Conservation (phyloP, 1,140 invertebrate species). For the Cydia splendana region DNA sequence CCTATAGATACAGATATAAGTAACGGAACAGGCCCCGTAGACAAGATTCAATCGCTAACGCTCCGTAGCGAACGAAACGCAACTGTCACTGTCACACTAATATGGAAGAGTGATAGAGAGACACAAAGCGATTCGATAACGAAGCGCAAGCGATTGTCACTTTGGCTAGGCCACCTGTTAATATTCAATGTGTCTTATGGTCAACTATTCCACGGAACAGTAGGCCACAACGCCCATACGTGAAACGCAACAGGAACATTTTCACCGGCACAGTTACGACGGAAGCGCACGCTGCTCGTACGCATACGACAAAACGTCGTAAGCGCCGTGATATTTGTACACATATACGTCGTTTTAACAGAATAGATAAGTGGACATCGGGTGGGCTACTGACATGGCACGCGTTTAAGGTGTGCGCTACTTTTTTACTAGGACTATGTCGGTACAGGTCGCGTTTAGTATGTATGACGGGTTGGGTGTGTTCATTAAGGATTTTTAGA, state of each 20-base stretch:
- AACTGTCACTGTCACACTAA: too few relatives aligned
- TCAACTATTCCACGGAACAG: not conserved
- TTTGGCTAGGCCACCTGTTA: not conserved
- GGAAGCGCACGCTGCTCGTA: not conserved
- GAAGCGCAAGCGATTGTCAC: too few relatives aligned
- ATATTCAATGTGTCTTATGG: not conserved
- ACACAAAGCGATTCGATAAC: too few relatives aligned
- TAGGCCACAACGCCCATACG: constrained; percentile 5
- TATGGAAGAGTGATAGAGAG: too few relatives aligned
- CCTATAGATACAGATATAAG: too few relatives aligned
- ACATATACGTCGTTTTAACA: not conserved
- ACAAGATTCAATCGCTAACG: too few relatives aligned
- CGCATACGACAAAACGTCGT: not conserved
- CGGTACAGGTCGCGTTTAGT: not conserved
- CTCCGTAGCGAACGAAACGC: too few relatives aligned
- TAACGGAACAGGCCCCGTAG: too few relatives aligned
- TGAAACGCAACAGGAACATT: constrained; percentile 10
- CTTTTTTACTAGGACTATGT: constrained; percentile 17
- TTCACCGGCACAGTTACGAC: constrained; percentile 4
- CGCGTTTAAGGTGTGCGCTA: not conserved
- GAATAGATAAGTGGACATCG: not conserved
- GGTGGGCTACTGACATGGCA: constrained; percentile 12
- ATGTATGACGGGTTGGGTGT: not conserved
- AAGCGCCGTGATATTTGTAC: not conserved
- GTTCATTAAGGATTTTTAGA: not conserved